Base-by-base conservation (phyloP, 2,113 vertebrate genomes). In the Nymphicus hollandicus region DNA sequence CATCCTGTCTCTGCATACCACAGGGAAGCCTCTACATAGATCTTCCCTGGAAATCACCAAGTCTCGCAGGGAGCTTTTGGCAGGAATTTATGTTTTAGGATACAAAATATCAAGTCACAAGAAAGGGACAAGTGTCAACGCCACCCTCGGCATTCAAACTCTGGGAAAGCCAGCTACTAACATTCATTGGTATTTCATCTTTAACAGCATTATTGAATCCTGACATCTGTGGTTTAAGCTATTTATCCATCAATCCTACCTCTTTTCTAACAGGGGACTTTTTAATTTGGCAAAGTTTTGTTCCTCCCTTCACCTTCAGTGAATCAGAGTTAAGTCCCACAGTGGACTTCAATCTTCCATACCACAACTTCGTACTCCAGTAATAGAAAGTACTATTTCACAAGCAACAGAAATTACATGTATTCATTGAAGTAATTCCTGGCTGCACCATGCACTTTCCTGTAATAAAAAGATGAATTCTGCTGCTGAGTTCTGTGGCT, bases 1-100 rank as follows among this genome's bases (percentile, higher is more conserved):
- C 3, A 0, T 63, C 47, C 70, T 14, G 49, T 44, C 52, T 50
- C 47, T 22, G 1, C 0, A 1, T n/a, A 29, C 69, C n/a, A 9
- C 7, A 33, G 31, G 61, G 61, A 86, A 73, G 29, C 14, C 49
- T 86, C 52, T 25, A 3, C 19, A 8, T 0, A 74, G 39, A 53
- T 52, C 17, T 35, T 85, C 44, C 56, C 74, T n/a, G 33, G 81
- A 66, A 93, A 71, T 76, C 70, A 52, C 20, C 16, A 5, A 20
- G 8, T 5, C 78, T 92, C 8, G 8, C 31, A 56, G n/a, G 53
- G 31, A 91, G 27, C 27, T 74, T 65, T 39, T 23, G 58, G 28
- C 13, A 65, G 44, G 49, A 70, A 43, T 88, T 66, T 28, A 13
- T 25, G n/a, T 14, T 86, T 82, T 35, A 17, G 4, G 9, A 56